Evolutionary conservation across 1,140 invertebrate genomes (phyloP), one percentile per base, ranked within the genome.

Genomic region (Caerostris darwini): DNA sequence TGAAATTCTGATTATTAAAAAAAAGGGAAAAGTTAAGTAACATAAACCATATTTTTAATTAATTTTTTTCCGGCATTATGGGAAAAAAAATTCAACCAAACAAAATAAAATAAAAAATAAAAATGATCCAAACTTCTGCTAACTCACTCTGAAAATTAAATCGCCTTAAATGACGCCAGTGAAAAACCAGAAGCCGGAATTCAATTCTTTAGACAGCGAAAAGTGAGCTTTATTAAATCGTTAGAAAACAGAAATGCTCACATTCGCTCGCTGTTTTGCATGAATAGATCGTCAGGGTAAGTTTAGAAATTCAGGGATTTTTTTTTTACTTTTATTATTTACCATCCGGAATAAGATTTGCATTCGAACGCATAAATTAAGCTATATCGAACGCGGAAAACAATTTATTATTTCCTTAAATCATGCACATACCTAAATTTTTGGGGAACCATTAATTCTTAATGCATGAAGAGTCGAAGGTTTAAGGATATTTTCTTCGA

Each of bases 161-260:
- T 81, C 64, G 50, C 64, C 34, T 17, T 87, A 90, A 90, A 90
- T 90, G 87, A 71, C 87, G 61, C 59, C 61, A 56, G 64, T 56
- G 69, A 57, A 69, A 59, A 81, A 58, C 69, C 54, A 81, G 71
- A 61, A 19, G 67, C 71, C 17, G 69, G 71, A 91, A 91, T 91
- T 53, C 64, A 56, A 59, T 58, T 85, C 50, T 64, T 88, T 88
- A 6, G 12, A 61, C 59, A 17, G 57, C 7, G 57, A 34, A 91
- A 91, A 81, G 19, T 53, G 64, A 58, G 90, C 90, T 91, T 91
- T 91, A 91, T 91, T 91, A 91, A 91, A 91, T 91, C 90, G 90
- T 91, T 91, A 82, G 90, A 81, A 91, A 91, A 91, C 90, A 82
- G 90, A 69, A 91, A 91, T 91, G 90, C 71, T 61, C 50, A 61